Conservation (phyloP, 2,113 vertebrate genomes). For the Vicugna pacos region DNA sequence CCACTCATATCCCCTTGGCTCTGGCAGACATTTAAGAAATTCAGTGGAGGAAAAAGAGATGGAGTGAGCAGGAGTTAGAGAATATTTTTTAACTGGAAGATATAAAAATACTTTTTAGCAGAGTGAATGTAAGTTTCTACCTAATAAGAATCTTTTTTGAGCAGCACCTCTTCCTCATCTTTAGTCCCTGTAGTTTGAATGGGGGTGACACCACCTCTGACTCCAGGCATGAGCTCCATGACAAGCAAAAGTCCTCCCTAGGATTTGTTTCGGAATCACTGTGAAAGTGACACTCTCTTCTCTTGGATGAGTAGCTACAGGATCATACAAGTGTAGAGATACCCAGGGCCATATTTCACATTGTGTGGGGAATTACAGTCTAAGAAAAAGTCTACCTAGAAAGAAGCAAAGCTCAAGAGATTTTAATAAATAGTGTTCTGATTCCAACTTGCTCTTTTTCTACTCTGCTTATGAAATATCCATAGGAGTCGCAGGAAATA, state of each 20-base stretch:
- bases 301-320: not conserved
- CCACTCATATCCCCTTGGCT: not conserved
- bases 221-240: not conserved
- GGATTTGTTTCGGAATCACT: not conserved
- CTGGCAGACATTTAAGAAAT: not conserved
- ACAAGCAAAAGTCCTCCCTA: not conserved
- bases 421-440: not conserved
- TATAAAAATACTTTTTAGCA: not conserved
- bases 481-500: not conserved
- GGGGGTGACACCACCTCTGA: not conserved
- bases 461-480: not conserved
- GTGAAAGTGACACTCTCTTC: not conserved
- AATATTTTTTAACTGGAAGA: not conserved
- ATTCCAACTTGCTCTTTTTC: not conserved
- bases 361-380: not conserved
- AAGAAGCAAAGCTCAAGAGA: not conserved
- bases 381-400: not conserved
- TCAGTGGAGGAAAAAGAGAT: not conserved
- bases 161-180: not conserved
- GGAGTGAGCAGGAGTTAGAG: not conserved
- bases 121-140: not conserved
- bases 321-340: not conserved
- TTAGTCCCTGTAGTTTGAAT: not conserved
- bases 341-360: not conserved
- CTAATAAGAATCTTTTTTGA: not conserved